Evolutionary conservation across 2,797 vertebrate species (phyloP).

Genomic region (Novumbra hubbsi): DNA sequence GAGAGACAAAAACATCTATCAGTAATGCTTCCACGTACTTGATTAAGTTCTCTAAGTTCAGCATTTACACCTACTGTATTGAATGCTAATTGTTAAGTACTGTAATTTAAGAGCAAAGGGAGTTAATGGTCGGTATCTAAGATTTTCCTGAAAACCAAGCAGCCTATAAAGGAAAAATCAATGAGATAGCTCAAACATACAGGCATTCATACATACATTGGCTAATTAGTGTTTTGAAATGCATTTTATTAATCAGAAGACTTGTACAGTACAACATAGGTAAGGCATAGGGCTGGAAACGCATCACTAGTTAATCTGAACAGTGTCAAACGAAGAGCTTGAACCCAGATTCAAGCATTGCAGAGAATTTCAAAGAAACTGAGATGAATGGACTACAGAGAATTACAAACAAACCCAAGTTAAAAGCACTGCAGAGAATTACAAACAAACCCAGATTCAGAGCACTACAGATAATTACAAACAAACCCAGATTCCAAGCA

Average conservation of each 20-base stretch:
- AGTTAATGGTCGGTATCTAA: neutral
- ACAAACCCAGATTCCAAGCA: too few relatives aligned
- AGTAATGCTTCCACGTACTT: neutral
- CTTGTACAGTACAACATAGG: slow-evolving; percentile 45
- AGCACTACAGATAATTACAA: too few relatives aligned
- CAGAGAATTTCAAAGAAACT: neutral
- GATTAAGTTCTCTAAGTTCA: neutral
- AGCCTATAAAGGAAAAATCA: neutral
- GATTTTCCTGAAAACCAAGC: neutral
- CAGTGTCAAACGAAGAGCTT: slow-evolving; percentile 61
- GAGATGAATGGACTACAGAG: neutral
- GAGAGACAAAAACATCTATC: neutral
- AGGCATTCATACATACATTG: neutral
- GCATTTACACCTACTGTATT: too few relatives aligned
- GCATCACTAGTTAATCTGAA: slow-evolving; percentile 66
- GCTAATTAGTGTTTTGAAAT: slow-evolving; percentile 43
- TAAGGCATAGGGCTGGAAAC: slow-evolving; percentile 76
- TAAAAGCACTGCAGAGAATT: neutral
- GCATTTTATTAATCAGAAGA: slow-evolving; percentile 72
- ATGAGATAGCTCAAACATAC: neutral
- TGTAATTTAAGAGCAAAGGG: neutral
- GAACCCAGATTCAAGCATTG: slow-evolving; percentile 14
- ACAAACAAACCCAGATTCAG: too few relatives aligned
- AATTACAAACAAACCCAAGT: neutral
- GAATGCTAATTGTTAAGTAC: neutral